Conservation (phyloP, 2,113 vertebrate species). For the Eulemur rufifrons region DNA sequence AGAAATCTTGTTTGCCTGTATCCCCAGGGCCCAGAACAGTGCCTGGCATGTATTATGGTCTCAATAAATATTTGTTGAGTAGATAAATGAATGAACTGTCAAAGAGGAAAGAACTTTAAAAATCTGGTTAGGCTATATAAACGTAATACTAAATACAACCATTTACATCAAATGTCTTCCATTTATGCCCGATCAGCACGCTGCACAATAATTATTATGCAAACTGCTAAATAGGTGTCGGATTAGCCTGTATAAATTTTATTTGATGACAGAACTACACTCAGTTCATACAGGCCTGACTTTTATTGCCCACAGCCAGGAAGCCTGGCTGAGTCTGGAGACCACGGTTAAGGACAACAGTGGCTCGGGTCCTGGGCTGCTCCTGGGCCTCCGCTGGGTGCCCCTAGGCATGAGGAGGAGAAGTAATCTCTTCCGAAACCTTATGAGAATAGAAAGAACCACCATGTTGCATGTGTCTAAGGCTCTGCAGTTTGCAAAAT, state of each 20-base stretch:
- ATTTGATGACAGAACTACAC: constrained; percentile 25
- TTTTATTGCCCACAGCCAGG: background rate
- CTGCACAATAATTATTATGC: constrained; percentile 35
- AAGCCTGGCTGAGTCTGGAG: background rate
- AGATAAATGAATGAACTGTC: constrained; percentile 36
- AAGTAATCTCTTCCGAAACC: background rate
- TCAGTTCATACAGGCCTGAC: background rate
- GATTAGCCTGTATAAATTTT: constrained; percentile 31
- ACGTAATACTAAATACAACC: constrained; percentile 46
- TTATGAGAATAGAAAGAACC: background rate
- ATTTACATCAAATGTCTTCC: constrained; percentile 42
- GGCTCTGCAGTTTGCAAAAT: background rate
- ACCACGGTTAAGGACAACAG: background rate
- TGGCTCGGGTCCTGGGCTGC: background rate
- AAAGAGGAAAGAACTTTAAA: constrained; percentile 57
- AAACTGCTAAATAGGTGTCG: constrained; percentile 47
- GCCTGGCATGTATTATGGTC: background rate
- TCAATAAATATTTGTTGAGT: constrained; percentile 8
- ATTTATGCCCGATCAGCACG: background rate
- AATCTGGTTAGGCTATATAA: constrained; percentile 49
- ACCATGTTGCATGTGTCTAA: background rate
- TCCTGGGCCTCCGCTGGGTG: background rate
- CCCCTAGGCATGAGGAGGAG: background rate
- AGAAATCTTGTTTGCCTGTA: background rate
- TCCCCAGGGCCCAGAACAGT: background rate